Evolutionary conservation across 2,888 invertebrate species (phyloP), one percentile per base, ranked within the genome.

Genomic region (Drosophila antonietae): DNA sequence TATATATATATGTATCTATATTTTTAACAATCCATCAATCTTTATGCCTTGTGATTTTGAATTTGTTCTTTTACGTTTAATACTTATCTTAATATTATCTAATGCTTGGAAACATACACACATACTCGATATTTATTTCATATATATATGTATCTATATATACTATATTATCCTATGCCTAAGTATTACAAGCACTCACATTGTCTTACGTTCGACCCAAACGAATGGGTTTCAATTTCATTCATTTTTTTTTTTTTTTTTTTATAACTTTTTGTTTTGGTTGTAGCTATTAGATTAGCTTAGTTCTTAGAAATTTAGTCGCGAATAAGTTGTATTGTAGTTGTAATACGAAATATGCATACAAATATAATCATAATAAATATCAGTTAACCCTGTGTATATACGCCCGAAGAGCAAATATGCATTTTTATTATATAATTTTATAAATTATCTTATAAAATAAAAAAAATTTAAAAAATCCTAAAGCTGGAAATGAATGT

Each of bases 91-190:
- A 49, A 4, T 47, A 7, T 49, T n/a, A 43, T 33, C 2, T 35
- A 20, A 33, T 57, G 37, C 31, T 31, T 43, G 14, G 56, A 53
- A 65, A 49, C 61, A 51, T 46, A 47, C 35, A 58, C 35, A 58
- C 49, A 60, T 53, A 52, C 59, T 68, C 56, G 58, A 78, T 78
- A 78, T 78, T 78, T 78, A 78, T 78, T 60, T 78, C 52, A 61
- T 55, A 55, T 6, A 46, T 46, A 28, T 28, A 46, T 46, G 3
- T 28, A 28, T 28, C 3, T 28, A 28, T 28, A 28, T 28, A 28
- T 28, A 28, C 28, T 28, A 28, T 28, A 37, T 68, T 68, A 52
- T 60, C 28, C 33, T 63, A 47, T 66, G 12, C 39, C 39, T 64
- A 63, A 78, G 78, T 77, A 76, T 76, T 77, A 77, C 28, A 15